These are phyloP conservation scores for Pemphigus obesinymphae DNA, from an alignment of 1,140 invertebrate species.

Conservation along the genomic window DNA sequence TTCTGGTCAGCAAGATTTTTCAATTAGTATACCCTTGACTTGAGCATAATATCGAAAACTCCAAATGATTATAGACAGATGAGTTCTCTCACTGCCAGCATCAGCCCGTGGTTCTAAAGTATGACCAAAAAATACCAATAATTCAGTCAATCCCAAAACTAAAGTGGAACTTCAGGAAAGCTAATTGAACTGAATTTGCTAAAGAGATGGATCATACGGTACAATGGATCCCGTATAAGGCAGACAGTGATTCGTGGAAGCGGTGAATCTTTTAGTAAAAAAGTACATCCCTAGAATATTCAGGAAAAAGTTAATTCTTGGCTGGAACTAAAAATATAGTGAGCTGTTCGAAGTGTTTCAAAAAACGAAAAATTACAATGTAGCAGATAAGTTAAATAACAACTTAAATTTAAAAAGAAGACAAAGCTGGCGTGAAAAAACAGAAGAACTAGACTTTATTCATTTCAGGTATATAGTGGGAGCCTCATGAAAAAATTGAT, in stretches of 20 bases:
- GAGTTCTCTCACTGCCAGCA: not conserved
- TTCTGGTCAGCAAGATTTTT: not conserved
- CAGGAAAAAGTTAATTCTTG: constrained; percentile 23
- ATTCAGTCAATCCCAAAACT: not conserved
- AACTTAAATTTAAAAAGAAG: not conserved
- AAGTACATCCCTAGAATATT: not conserved
- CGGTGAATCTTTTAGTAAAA: too few relatives aligned
- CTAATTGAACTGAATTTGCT: too few relatives aligned
- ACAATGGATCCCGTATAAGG: constrained; percentile 16
- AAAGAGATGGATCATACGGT: not conserved
- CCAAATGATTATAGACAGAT: not conserved
- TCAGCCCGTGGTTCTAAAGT: not conserved
- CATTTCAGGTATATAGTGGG: not conserved
- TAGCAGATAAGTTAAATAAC: not conserved
- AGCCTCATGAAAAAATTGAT: not conserved
- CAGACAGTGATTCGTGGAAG: too few relatives aligned
- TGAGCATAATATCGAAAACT: not conserved
- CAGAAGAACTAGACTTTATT: not conserved
- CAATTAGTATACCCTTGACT: not conserved
- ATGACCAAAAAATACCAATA: not conserved
- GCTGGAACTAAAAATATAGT: constrained; percentile 13
- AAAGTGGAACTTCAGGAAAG: constrained; percentile 21
- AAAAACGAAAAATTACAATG: not conserved
- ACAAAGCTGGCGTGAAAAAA: not conserved
- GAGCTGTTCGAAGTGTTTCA: not conserved